Base-by-base conservation (phyloP, 2,888 invertebrate species). In the Willowsia nigromaculata region DNA sequence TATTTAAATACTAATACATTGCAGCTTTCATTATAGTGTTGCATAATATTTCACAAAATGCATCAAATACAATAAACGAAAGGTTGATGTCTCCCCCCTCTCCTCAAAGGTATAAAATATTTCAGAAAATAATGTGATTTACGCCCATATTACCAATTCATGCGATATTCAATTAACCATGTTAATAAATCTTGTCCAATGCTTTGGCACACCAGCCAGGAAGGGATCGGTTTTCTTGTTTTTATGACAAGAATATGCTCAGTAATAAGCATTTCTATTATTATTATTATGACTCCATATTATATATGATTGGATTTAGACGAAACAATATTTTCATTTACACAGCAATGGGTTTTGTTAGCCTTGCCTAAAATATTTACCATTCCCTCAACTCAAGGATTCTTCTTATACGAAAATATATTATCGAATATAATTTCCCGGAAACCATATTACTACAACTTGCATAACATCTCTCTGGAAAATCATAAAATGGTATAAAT, bases 131-230 rank as follows among this genome's bases (percentile, higher is more conserved):
- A 89, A 90, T 90, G 91, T 92, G 90, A 91, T 91, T 91, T 92
- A 92, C 90, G 90, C 89, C 90, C 90, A 91, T 50, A 53, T 91
- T 91, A 90, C 89, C 82, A 80, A 90, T 92, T 92, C 90, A 92
- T 92, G 91, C 88, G 92, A 90, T 90, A 91, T 92, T 92, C 92
- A 92, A 92, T 92, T 92, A 92, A 91, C 89, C 78, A 86, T 84
- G 91, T 87, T 88, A 92, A 92, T 92, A 92, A 92, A 92, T 92
- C 92, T 89, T 85, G 27, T 47, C 27, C 80, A 74, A 43, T 74
- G 74, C 43, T 43, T 15, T 47, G 25, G 50, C 50, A 50, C 11
- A 50, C 50, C 15, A 15, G n/a, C 50, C 50, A 50, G 30, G 62
- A 27, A 65, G 62, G 62, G 62, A 65, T 65, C 25, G 30, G 27